Conservation (phyloP, 2,797 vertebrate genomes). For the Schizopygopsis pylzovi region DNA sequence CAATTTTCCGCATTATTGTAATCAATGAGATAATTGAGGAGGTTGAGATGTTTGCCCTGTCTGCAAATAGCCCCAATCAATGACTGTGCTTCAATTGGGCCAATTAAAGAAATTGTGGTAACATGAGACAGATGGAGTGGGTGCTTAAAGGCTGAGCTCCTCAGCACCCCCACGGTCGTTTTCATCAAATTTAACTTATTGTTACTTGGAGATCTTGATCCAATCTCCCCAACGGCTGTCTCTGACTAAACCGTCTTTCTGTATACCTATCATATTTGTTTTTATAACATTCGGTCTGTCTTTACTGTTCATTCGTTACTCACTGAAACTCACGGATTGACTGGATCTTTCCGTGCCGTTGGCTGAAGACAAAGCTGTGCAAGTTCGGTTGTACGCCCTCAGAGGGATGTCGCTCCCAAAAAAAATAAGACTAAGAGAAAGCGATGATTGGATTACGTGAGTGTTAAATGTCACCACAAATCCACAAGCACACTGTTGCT, state of each 20-base stretch:
- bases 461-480: constrained; percentile 15
- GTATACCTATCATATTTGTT: constrained; percentile 25
- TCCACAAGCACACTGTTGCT: constrained; percentile 2
- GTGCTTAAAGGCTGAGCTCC: constrained; percentile 69
- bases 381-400: neutral
- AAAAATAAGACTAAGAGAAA: constrained; percentile 5
- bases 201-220: constrained; percentile 4
- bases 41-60: constrained; percentile 87
- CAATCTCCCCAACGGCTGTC: neutral
- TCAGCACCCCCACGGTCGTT: constrained; percentile 6
- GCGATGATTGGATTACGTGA: constrained; percentile 13
- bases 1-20: constrained; percentile 94
- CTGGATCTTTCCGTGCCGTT: constrained; percentile 12
- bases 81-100: constrained; percentile 88
- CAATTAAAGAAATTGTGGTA: constrained; percentile 92
- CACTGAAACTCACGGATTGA: constrained; percentile 15
- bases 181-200: neutral
- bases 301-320: neutral
- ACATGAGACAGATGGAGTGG: constrained; percentile 86
- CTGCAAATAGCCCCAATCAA: constrained; percentile 91
- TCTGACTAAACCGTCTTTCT: neutral
- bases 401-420: neutral
- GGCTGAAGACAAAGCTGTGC: neutral
- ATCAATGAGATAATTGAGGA: constrained; percentile 90
- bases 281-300: neutral